Evolutionary conservation across 2,888 invertebrate species (phyloP).

Genomic region (Mesochorus sp.): DNA sequence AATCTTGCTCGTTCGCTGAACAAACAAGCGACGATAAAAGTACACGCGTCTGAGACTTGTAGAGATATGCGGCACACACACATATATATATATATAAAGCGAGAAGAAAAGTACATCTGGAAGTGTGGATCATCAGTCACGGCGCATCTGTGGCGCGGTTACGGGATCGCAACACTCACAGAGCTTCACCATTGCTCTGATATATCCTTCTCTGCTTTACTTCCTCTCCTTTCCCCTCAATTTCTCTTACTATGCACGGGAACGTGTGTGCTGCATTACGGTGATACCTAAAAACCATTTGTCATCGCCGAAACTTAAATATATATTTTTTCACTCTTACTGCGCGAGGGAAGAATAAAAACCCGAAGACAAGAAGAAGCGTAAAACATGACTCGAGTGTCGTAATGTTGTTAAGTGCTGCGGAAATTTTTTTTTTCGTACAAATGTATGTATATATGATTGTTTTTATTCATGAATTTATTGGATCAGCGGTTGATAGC

Average conservation of each 20-base stretch:
- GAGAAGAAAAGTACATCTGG: slow-evolving; percentile 76
- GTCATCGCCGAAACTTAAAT: slow-evolving; percentile 79
- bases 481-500: too few relatives aligned
- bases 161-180: slow-evolving; percentile 68
- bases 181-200: slow-evolving; percentile 64
- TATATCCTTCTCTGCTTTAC: slow-evolving; percentile 51
- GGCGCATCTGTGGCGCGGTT: slow-evolving; percentile 79
- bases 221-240: slow-evolving; percentile 62
- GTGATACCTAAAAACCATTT: slow-evolving; percentile 77
- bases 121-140: slow-evolving; percentile 82
- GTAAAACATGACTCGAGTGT: slow-evolving; percentile 31
- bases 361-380: slow-evolving; percentile 12
- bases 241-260: slow-evolving; percentile 59
- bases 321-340: slow-evolving; percentile 62
- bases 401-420: slow-evolving; percentile 26
- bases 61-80: slow-evolving; percentile 41
- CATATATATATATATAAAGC: too few relatives aligned
- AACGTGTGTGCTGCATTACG: slow-evolving; percentile 60
- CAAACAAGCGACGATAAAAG: slow-evolving; percentile 82
- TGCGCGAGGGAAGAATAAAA: slow-evolving; percentile 11
- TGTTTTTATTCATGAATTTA: slow-evolving; percentile 33
- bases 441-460: too few relatives aligned
- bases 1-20: slow-evolving; percentile 71
- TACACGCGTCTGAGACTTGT: slow-evolving; percentile 70
- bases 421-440: too few relatives aligned